Evolutionary conservation across 1,140 invertebrate genomes (phyloP).

Genomic region (Pseudobourletiella spinata): DNA sequence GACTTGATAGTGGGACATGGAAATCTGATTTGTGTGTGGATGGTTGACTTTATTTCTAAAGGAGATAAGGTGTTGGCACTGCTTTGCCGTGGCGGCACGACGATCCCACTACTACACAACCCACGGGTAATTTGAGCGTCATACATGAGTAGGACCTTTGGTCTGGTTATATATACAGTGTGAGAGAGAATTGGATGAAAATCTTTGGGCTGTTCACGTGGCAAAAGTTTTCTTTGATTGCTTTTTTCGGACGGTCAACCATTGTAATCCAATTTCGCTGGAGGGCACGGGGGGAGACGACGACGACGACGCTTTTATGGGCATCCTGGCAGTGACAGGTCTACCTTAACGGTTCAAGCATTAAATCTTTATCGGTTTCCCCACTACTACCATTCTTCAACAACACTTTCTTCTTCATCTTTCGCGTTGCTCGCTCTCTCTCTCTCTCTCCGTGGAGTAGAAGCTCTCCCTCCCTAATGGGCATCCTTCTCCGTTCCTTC

Average conservation of each 20-base stretch:
- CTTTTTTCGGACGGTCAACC: constrained; percentile 11
- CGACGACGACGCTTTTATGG: not conserved
- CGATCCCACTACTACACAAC: too few species aligned
- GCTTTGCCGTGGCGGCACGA: too few species aligned
- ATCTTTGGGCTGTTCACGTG: not conserved
- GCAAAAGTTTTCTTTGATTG: constrained; percentile 9
- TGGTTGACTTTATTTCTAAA: too few species aligned
- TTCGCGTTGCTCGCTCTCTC: not conserved
- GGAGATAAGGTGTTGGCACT: too few species aligned
- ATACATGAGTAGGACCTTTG: too few species aligned
- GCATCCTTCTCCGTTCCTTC: not conserved
- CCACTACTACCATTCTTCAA: too few species aligned
- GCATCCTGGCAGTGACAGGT: constrained; percentile 1
- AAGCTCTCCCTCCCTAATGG: not conserved
- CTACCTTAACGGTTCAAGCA: not conserved
- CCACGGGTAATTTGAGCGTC: too few species aligned
- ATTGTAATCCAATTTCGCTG: constrained; percentile 6
- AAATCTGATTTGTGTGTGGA: too few species aligned
- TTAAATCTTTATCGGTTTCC: constrained; percentile 10
- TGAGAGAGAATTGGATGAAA: too few species aligned
- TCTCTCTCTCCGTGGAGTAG: not conserved
- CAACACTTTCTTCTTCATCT: not conserved
- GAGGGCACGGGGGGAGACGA: not conserved
- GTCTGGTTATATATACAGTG: not conserved
- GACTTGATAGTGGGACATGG: too few species aligned